These are phyloP conservation scores for Harlomillsia oculata DNA, from an alignment of 1,140 invertebrate genomes.

Conservation along the genomic window DNA sequence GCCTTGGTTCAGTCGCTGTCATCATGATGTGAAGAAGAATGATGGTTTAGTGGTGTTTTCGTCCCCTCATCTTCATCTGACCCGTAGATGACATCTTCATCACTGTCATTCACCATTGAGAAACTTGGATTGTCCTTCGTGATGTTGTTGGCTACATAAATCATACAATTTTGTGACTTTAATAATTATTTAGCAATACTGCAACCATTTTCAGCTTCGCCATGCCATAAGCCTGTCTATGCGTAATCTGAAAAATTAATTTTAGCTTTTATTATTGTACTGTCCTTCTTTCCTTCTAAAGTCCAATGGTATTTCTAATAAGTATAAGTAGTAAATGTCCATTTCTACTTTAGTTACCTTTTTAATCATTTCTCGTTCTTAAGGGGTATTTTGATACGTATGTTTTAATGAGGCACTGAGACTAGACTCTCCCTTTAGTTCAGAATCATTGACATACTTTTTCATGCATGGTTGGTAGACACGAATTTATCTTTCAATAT, in stretches of 20 bases:
- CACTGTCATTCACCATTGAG: conserved; percentile 97
- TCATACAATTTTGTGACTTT: neutral
- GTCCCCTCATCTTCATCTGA: conserved; percentile 64
- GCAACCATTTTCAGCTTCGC: neutral
- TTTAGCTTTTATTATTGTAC: too few species aligned
- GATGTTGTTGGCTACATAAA: conserved; percentile 63
- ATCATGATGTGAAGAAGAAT: conserved; percentile 31
- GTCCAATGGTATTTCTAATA: neutral
- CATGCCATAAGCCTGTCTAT: neutral
- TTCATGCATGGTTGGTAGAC: neutral
- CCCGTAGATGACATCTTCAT: conserved; percentile 93
- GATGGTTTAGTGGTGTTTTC: conserved; percentile 37
- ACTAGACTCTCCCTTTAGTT: too few species aligned
- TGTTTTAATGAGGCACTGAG: neutral
- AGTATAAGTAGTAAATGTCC: too few species aligned
- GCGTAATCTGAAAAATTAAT: too few species aligned
- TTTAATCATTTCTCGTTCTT: too few species aligned
- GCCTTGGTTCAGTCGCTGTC: conserved; percentile 37
- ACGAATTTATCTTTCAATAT: neutral
- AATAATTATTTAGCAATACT: conserved; percentile 7
- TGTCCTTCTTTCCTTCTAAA: too few species aligned
- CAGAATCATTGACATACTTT: conserved; percentile 1
- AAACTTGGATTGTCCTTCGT: conserved; percentile 95
- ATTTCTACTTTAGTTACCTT: too few species aligned
- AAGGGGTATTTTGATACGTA: neutral